A percentile compares a stretch with the other conserved stretches of the same genome.
Evolutionary conservation across 2,888 invertebrate species (phyloP).

Genomic region (Marasmarcha lunaedactyla): DNA sequence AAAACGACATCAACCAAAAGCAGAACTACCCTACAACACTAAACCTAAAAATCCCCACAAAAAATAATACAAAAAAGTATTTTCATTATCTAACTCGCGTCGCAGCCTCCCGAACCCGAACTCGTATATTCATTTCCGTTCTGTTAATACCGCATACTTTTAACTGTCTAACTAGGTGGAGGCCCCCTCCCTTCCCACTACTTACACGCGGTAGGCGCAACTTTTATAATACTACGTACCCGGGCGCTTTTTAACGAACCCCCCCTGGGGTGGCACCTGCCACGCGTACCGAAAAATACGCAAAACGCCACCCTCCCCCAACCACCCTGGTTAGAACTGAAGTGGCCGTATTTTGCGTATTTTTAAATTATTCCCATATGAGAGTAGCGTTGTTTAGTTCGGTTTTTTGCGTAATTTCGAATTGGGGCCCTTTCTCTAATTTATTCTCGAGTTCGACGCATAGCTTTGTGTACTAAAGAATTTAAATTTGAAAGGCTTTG

Average conservation of each 20-base stretch:
- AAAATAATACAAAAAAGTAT: slow-evolving; percentile 47
- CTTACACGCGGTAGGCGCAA: slow-evolving; percentile 70
- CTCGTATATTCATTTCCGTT: slow-evolving; percentile 70
- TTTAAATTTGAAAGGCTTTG: background rate
- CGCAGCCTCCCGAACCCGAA: slow-evolving; percentile 61
- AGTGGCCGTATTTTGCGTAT: slow-evolving; percentile 61
- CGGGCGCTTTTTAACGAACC: slow-evolving; percentile 68
- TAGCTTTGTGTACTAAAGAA: background rate
- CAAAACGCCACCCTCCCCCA: slow-evolving; percentile 48
- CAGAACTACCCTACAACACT: slow-evolving; percentile 2
- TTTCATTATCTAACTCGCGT: slow-evolving; percentile 65
- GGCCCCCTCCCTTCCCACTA: slow-evolving; percentile 39
- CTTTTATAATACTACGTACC: slow-evolving; percentile 71
- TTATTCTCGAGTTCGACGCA: background rate
- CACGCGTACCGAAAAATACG: slow-evolving; percentile 64
- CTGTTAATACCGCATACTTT: slow-evolving; percentile 71
- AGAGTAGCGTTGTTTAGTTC: slow-evolving; percentile 29
- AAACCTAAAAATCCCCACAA: slow-evolving; percentile 19
- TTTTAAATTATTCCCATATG: slow-evolving; percentile 61
- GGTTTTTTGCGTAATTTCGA: slow-evolving; percentile 11
- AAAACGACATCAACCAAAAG: background rate
- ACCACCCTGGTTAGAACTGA: slow-evolving; percentile 52
- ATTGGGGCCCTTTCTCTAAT: background rate
- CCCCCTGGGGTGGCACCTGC: slow-evolving; percentile 61
- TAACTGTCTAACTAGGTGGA: slow-evolving; percentile 69